phyloP scores from a whole-genome alignment of 2,797 vertebrate genomes.

The Lindbergichthys nudifrons region DNA sequence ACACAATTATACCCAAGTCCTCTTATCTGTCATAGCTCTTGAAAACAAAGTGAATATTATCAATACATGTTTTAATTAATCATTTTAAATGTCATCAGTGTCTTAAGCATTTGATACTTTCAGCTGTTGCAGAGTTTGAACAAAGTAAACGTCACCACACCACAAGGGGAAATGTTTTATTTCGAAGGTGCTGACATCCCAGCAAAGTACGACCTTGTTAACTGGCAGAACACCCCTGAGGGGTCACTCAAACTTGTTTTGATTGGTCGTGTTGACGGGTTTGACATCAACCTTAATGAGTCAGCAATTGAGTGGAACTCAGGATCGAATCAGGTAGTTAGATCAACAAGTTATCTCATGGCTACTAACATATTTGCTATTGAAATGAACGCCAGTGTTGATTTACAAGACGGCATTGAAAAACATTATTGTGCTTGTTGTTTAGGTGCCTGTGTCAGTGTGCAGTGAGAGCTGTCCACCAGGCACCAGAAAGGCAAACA shows the following conservation, averaged over 20 bases:
- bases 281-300: slow-evolving; percentile 76
- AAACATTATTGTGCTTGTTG: background rate
- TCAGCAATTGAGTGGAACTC: slow-evolving; percentile 80
- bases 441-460: slow-evolving; percentile 53
- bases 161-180: slow-evolving; percentile 76
- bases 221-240: slow-evolving; percentile 77
- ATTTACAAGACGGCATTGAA: background rate
- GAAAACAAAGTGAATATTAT: background rate
- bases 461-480: slow-evolving; percentile 80
- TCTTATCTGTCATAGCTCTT: background rate
- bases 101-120: background rate
- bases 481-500: slow-evolving; percentile 72
- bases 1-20: background rate
- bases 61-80: background rate
- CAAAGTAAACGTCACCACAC: slow-evolving; percentile 73
- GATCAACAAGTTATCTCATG: background rate
- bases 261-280: slow-evolving; percentile 78
- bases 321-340: slow-evolving; percentile 58
- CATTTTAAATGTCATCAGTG: background rate
- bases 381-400: background rate
- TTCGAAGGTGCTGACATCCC: slow-evolving; percentile 73
- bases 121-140: slow-evolving; percentile 76
- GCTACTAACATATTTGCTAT: too few relatives aligned
- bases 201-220: slow-evolving; percentile 84
- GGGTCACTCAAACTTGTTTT: slow-evolving; percentile 65